Base-by-base conservation (phyloP, 2,797 vertebrate genomes). In the Notolabrus celidotus region DNA sequence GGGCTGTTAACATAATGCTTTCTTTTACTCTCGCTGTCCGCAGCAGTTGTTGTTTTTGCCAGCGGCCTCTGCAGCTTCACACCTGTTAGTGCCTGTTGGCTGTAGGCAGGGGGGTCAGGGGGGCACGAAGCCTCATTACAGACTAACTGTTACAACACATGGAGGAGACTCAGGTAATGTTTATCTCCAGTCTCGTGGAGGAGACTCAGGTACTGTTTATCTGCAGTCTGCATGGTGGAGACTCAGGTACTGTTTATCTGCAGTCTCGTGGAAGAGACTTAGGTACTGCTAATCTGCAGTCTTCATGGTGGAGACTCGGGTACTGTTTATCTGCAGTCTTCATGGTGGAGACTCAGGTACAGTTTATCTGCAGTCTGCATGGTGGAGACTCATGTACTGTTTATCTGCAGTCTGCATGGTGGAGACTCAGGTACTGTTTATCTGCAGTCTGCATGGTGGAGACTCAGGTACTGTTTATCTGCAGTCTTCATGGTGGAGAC, bases 1-100 rank as follows among this genome's bases (percentile, higher is more conserved):
- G 31, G 43, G 20, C 31, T 56, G 38, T 56, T 58, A 17, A 39
- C 58, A 79, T 36, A 61, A 68, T 46, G 59, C 62, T 61, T 45
- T 55, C 27, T 66, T 55, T 83, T 65, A 49, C 49, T 36, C 59
- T 47, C 4, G 5, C 59, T 58, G 39, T 25, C n/a, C n/a, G 43
- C 60, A 72, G 16, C 87, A 82, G 75, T 82, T 87, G 76, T 68
- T 47, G 74, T 71, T 81, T 64, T 75, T 76, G 68, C 62, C 59
- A 31, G 10, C 51, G 47, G 42, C 61, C 45, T 27, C 16, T 34
- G 41, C 12, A 55, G 20, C 67, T 56, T 59, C 73, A 79, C 88
- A 88, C 79, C 88, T 87, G 86, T 87, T 47, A 9, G 65, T 19
- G 53, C 25, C 71, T 70, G 54, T 36, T 80, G 72, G 22, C 23